Conservation (phyloP, 92 coral and sea anemone genomes). For the Parazoanthus darwini region DNA sequence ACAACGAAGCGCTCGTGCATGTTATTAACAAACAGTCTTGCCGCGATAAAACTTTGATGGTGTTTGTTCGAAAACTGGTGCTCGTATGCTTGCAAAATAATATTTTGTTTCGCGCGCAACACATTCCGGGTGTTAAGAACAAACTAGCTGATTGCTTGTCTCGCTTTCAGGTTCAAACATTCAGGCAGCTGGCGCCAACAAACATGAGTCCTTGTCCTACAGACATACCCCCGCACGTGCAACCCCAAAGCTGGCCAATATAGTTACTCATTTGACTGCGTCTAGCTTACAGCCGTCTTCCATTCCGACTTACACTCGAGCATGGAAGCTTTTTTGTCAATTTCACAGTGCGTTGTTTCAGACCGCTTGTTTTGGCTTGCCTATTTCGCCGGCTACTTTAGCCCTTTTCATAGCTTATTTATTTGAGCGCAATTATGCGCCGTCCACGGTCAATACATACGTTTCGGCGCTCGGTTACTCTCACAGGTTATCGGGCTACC, state of each 20-base stretch:
- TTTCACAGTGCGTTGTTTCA: too few species aligned
- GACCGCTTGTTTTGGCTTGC: too few species aligned
- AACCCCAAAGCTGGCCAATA: conserved; percentile 20
- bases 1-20: conserved; percentile 44
- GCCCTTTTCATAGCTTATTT: conserved; percentile 64
- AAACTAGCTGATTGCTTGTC: conserved; percentile 40
- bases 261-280: too few species aligned
- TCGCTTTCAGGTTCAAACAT: conserved; percentile 56
- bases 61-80: conserved; percentile 34
- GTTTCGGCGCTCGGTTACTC: conserved; percentile 58
- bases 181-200: conserved; percentile 25
- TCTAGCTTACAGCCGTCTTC: conserved; percentile 11
- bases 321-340: conserved; percentile 38
- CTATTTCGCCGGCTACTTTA: conserved; percentile 51
- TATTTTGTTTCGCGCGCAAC: conserved; percentile 45
- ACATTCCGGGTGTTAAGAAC: conserved; percentile 37
- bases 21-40: conserved; percentile 52
- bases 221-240: conserved; percentile 25
- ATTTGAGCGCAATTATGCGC: conserved; percentile 58
- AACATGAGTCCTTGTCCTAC: not conserved
- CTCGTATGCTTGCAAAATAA: conserved; percentile 41
- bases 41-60: conserved; percentile 36
- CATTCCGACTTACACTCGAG: not conserved
- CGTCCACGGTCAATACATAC: conserved; percentile 57
- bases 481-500: conserved; percentile 28